Evolutionary conservation across 2,888 invertebrate genomes (phyloP).

Genomic region (Drosophila melanosoma): DNA sequence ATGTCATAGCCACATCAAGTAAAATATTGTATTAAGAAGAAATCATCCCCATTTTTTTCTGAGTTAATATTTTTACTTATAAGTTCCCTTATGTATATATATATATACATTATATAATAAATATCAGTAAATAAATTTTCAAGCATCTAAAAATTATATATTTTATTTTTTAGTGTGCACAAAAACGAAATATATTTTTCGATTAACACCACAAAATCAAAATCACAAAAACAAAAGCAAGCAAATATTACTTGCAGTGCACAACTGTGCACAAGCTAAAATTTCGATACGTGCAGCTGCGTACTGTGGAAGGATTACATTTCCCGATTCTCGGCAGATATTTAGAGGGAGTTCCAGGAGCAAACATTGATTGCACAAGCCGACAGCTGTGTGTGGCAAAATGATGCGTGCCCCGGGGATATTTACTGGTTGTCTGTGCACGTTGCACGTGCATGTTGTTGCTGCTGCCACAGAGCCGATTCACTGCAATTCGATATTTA

Average conservation of each 20-base stretch:
- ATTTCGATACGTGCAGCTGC: background rate
- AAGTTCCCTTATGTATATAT: background rate
- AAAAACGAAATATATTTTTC: background rate
- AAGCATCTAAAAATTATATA: no score
- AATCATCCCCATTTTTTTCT: no score
- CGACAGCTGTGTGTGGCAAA: background rate
- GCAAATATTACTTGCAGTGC: background rate
- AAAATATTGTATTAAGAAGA: no score
- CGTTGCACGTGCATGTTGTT: background rate
- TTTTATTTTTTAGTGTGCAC: no score
- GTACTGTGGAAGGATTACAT: background rate
- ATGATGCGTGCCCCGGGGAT: constrained; percentile 3
- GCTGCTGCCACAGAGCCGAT: background rate
- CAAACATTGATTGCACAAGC: constrained; percentile 7
- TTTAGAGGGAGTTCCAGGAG: background rate
- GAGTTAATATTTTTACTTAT: no score
- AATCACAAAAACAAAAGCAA: background rate
- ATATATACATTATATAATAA: no score
- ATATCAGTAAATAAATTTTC: no score
- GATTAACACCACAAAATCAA: background rate
- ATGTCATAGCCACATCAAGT: no score
- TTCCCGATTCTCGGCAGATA: background rate
- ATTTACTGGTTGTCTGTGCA: constrained; percentile 2
- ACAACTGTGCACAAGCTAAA: background rate
- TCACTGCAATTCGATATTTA: constrained; percentile 15